phyloP scores from a whole-genome alignment of 1,140 invertebrate species.

The Maniola jurtina region DNA sequence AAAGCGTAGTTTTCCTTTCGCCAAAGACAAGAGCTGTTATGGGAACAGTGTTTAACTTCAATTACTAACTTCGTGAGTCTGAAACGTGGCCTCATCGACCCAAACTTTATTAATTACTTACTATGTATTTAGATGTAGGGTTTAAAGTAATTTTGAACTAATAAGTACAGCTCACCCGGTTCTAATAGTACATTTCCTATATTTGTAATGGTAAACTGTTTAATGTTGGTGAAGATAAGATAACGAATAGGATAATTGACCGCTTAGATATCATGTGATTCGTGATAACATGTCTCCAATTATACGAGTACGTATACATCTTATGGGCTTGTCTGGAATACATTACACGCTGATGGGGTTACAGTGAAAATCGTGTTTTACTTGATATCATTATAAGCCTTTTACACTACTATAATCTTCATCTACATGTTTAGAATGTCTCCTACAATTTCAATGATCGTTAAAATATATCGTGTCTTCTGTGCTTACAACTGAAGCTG shows the following conservation, averaged over 20 bases:
- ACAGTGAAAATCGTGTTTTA: not conserved
- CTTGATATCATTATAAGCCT: not conserved
- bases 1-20: too few relatives aligned
- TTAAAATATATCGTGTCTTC: not conserved
- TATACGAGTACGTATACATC: too few relatives aligned
- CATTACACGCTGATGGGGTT: slow-evolving; percentile 8
- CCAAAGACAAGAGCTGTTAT: too few relatives aligned
- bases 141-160: not conserved
- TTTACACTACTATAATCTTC: not conserved
- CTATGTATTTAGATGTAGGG: too few relatives aligned
- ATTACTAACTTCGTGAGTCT: too few relatives aligned
- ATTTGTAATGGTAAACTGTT: slow-evolving; percentile 30
- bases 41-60: too few relatives aligned
- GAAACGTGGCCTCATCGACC: too few relatives aligned
- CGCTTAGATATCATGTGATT: slow-evolving; percentile 24
- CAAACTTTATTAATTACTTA: too few relatives aligned
- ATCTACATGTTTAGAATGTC: not conserved
- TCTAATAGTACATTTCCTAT: slow-evolving; percentile 28
- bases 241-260: slow-evolving; percentile 30
- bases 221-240: slow-evolving; percentile 32
- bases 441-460: too few relatives aligned
- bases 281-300: slow-evolving; percentile 12
- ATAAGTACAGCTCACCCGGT: not conserved
- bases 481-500: not conserved
- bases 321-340: slow-evolving; percentile 22